phyloP scores from a whole-genome alignment of 1,140 invertebrate genomes.

The Monochamus saltuarius region DNA sequence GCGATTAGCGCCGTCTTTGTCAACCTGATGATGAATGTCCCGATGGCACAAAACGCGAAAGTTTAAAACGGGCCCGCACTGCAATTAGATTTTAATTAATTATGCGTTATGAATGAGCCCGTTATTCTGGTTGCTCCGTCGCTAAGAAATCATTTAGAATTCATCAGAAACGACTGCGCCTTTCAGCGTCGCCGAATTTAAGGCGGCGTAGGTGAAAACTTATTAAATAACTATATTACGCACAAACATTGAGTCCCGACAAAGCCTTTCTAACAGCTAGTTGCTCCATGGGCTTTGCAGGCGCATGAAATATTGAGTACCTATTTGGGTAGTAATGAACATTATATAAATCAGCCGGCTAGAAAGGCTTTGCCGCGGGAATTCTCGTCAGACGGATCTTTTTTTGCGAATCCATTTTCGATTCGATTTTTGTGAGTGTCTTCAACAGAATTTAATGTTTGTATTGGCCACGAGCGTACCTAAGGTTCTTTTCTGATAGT shows the following conservation, averaged over 20 bases:
- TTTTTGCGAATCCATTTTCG: no score
- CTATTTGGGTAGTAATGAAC: no score
- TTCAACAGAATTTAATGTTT: no score
- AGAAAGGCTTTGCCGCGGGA: no score
- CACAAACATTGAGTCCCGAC: constrained; percentile 13
- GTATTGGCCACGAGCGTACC: no score
- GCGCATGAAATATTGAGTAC: no score
- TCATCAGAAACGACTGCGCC: constrained; percentile 30
- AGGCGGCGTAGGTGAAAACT: constrained; percentile 14
- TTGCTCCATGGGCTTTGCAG: no score
- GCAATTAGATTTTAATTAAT: constrained; percentile 53
- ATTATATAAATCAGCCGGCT: no score
- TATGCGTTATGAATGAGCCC: constrained; percentile 48
- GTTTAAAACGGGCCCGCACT: constrained; percentile 44
- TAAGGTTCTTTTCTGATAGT: no score
- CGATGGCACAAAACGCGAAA: constrained; percentile 48
- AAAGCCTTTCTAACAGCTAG: no score
- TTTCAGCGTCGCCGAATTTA: constrained; percentile 33
- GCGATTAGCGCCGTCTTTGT: constrained; percentile 48
- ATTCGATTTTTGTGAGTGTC: no score
- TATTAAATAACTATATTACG: constrained; percentile 21
- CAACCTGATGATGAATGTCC: constrained; percentile 49
- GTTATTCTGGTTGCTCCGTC: constrained; percentile 15
- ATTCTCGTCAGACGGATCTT: no score
- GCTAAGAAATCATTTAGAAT: constrained; percentile 39